Percentiles rank a stretch among this genome's conserved stretches.
phyloP scores from a whole-genome alignment of 2,113 vertebrate species.

The Atlantisia rogersi region DNA sequence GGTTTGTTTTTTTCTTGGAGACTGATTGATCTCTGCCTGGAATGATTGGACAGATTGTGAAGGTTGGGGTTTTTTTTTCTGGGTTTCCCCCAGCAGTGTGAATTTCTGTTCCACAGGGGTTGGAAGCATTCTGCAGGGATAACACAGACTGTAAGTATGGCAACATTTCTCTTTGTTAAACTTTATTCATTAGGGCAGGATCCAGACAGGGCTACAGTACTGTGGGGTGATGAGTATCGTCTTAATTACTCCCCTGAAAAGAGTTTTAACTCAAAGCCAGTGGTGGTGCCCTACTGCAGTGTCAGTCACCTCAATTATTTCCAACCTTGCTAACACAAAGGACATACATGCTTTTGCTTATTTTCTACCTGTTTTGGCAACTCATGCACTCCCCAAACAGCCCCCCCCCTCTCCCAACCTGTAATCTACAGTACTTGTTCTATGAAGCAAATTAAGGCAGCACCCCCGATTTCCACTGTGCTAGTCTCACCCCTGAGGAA shows the following conservation, averaged over 20 bases:
- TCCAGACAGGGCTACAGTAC: fast-evolving
- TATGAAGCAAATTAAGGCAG: fast-evolving
- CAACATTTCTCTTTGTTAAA: fast-evolving
- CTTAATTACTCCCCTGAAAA: not conserved
- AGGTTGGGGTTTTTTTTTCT: not conserved
- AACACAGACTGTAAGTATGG: too few species aligned
- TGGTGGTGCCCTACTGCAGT: too few species aligned
- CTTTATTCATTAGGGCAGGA: not conserved
- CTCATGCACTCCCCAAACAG: too few species aligned
- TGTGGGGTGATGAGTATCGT: fast-evolving
- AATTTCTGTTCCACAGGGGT: not conserved
- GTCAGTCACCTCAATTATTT: not conserved
- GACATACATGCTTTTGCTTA: not conserved
- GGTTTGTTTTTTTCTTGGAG: not conserved
- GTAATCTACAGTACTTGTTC: not conserved
- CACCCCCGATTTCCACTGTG: fast-evolving
- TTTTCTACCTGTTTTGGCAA: fast-evolving
- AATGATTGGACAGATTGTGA: too few species aligned
- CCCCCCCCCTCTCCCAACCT: not conserved
- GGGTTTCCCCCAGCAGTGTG: not conserved
- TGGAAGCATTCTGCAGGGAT: not conserved
- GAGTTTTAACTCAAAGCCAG: not conserved
- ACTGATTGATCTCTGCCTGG: not conserved
- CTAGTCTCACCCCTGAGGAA: not conserved
- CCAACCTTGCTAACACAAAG: too few species aligned